Percentiles rank a stretch among this genome's conserved stretches.
Evolutionary conservation across 2,113 vertebrate genomes (phyloP).

Genomic region (Dromaius novaehollandiae): DNA sequence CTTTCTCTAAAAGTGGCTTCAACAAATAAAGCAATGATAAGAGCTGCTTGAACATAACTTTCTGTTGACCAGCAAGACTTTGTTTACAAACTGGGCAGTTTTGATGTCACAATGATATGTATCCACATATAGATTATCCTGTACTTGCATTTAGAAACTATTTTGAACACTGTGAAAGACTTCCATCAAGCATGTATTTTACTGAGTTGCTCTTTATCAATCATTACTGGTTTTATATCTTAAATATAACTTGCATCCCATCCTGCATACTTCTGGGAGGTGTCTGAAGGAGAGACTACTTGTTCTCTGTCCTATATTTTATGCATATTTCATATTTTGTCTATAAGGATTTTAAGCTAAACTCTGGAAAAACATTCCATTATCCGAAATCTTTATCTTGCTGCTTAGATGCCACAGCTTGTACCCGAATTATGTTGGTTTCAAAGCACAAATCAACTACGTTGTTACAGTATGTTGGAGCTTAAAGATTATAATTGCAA

Average conservation of each 20-base stretch:
- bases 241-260: neutral
- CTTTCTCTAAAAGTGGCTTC: neutral
- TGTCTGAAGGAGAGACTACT: neutral
- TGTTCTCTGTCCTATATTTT: neutral
- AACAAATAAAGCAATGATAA: neutral
- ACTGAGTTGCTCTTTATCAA: neutral
- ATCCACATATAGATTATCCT: neutral
- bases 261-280: neutral
- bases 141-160: neutral
- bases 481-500: neutral
- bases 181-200: neutral
- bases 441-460: neutral
- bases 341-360: neutral
- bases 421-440: neutral
- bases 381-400: neutral
- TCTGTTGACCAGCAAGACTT: neutral
- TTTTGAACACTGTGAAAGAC: neutral
- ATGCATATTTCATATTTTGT: neutral
- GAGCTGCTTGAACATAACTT: neutral
- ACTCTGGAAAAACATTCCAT: neutral
- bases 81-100: neutral
- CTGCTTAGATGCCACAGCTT: neutral
- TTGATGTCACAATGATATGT: neutral
- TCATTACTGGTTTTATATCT: neutral
- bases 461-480: neutral